Conservation (phyloP, 2,113 vertebrate genomes). For the Numenius arquata region DNA sequence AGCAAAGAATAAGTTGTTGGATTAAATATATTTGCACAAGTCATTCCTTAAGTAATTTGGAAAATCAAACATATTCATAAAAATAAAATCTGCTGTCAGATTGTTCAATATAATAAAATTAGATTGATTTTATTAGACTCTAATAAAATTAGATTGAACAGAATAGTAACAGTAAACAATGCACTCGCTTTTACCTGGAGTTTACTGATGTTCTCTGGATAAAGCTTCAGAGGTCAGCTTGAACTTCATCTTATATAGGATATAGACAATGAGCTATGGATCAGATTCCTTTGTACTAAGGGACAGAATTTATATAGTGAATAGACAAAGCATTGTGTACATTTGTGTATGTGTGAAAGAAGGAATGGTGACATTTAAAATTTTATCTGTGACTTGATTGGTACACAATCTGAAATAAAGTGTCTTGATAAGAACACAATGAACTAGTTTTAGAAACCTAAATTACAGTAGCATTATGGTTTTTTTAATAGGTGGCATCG, state of each 20-base stretch:
- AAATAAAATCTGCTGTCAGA: background rate
- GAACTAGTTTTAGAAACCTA: background rate
- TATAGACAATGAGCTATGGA: background rate
- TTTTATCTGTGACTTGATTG: background rate
- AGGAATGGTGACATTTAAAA: background rate
- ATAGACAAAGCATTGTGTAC: background rate
- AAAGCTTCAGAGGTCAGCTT: background rate
- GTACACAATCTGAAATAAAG: background rate
- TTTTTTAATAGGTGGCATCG: conserved; percentile 89
- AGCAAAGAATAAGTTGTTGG: background rate
- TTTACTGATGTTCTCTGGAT: background rate
- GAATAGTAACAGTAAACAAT: background rate
- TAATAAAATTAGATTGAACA: background rate
- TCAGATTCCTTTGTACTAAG: background rate
- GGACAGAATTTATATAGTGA: background rate
- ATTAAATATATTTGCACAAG: background rate
- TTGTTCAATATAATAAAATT: background rate
- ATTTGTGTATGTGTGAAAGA: background rate
- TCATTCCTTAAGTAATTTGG: background rate
- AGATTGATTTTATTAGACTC: background rate
- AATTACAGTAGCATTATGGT: background rate
- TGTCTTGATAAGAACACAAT: background rate
- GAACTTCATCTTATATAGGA: background rate
- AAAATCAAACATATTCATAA: background rate
- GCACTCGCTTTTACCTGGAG: background rate